Evolutionary conservation across 2,888 invertebrate species (phyloP).

Genomic region (Penaeus monodon): DNA sequence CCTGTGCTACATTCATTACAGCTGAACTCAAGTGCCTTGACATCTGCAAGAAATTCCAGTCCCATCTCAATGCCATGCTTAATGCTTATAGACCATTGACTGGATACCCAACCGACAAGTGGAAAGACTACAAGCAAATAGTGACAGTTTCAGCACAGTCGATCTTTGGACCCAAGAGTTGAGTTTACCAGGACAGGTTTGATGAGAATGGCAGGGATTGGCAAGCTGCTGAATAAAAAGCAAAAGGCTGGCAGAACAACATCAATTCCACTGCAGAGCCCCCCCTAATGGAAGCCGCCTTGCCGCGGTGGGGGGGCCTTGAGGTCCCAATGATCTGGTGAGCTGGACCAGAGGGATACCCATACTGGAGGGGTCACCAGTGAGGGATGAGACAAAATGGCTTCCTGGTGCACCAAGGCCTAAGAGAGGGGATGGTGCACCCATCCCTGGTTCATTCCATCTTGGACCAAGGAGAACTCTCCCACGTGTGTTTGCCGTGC

Average conservation of each 20-base stretch:
- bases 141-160: not conserved
- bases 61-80: too few species aligned
- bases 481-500: too few species aligned
- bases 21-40: not conserved
- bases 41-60: not conserved
- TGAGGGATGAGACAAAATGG: too few species aligned
- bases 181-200: not conserved
- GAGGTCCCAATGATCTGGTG: too few species aligned
- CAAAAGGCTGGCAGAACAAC: slow-evolving; percentile 6
- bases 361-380: too few species aligned
- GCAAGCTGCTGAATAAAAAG: not conserved
- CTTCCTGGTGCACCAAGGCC: too few species aligned
- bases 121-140: not conserved
- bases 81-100: not conserved
- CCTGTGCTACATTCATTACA: not conserved
- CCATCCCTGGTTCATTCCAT: too few species aligned
- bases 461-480: too few species aligned
- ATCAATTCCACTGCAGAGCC: not conserved
- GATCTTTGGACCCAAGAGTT: not conserved
- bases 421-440: too few species aligned
- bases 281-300: too few species aligned
- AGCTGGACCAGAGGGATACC: too few species aligned
- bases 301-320: too few species aligned
- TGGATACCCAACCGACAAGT: not conserved
- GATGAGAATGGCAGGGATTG: not conserved